phyloP scores from a whole-genome alignment of 30 jellyfish, hydroid and myxozoan species.

The Turritopsis rubra region DNA sequence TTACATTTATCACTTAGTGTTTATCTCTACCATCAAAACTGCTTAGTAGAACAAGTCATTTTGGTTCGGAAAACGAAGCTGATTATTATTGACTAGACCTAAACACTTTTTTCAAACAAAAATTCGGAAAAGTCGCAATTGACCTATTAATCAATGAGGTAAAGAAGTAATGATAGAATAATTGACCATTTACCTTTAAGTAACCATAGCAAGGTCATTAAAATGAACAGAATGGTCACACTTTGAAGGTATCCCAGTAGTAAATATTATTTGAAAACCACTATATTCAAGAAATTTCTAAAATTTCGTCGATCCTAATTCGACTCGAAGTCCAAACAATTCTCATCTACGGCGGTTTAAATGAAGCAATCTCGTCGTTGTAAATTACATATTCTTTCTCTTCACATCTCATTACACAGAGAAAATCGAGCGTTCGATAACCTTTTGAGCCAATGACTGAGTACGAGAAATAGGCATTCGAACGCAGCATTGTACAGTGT shows the following conservation, averaged over 20 bases:
- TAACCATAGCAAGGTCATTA: constrained; percentile 28
- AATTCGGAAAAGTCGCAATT: neutral
- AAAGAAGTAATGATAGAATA: neutral
- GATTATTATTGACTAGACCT: too few species aligned
- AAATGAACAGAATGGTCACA: constrained; percentile 36
- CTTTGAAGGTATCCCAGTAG: constrained; percentile 30
- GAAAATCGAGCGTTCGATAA: neutral
- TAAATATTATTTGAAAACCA: neutral
- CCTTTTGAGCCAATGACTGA: neutral
- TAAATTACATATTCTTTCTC: neutral
- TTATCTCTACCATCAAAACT: too few species aligned
- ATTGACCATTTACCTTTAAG: constrained; percentile 12
- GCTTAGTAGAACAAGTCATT: too few species aligned
- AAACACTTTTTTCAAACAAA: neutral
- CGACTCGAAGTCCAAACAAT: neutral
- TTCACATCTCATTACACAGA: neutral
- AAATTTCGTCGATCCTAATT: neutral
- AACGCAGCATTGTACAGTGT: constrained; percentile 16
- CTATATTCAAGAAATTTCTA: neutral
- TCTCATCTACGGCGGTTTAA: neutral
- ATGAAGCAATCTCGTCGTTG: neutral
- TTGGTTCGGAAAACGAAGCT: too few species aligned
- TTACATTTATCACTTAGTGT: too few species aligned
- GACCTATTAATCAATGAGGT: neutral
- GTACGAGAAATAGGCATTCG: neutral